Conservation (phyloP, 2,888 invertebrate species). For the Oligia strigilis region DNA sequence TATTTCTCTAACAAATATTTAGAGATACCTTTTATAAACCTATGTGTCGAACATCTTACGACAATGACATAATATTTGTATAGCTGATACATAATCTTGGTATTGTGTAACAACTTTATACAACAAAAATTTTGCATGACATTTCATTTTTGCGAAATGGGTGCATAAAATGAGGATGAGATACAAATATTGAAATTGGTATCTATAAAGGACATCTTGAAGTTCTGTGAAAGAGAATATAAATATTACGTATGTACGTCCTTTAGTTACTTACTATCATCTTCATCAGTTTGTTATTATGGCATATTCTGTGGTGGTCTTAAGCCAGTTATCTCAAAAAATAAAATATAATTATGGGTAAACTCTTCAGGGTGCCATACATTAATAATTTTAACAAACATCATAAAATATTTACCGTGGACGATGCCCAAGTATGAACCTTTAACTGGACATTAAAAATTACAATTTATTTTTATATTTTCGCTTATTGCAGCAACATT, state of each 20-base stretch:
- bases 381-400: conserved; percentile 35
- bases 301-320: conserved; percentile 29
- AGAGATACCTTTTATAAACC: conserved; percentile 67
- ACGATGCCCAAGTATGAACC: not conserved
- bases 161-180: conserved; percentile 30
- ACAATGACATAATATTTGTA: conserved; percentile 88
- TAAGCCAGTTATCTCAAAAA: not conserved
- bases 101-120: conserved; percentile 75
- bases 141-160: conserved; percentile 69
- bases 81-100: conserved; percentile 76
- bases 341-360: not conserved
- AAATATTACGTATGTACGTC: conserved; percentile 6
- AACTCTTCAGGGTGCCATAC: conserved; percentile 34
- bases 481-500: conserved; percentile 36
- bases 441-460: conserved; percentile 30
- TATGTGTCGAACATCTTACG: conserved; percentile 74
- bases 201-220: conserved; percentile 29
- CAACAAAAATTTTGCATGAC: conserved; percentile 77
- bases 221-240: conserved; percentile 18
- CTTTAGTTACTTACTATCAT: conserved; percentile 5
- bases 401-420: conserved; percentile 37
- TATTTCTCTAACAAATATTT: conserved; percentile 84
- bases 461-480: not conserved
- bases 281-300: conserved; percentile 4
- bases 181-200: conserved; percentile 58